phyloP scores from a whole-genome alignment of 30 jellyfish, hydroid and myxozoan genomes.

The Mastigias papua region DNA sequence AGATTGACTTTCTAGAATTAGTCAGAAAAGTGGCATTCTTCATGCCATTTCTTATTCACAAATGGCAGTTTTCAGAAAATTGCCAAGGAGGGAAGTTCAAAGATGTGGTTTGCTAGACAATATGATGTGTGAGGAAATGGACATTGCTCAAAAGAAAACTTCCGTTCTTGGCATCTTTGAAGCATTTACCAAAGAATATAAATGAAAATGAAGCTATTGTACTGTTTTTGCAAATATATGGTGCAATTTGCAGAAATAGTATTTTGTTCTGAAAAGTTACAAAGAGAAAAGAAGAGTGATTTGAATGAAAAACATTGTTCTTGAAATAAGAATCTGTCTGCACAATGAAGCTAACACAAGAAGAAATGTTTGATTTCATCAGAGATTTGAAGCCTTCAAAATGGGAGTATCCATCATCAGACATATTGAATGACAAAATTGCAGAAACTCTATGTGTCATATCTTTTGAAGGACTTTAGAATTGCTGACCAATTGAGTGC shows the following conservation, averaged over 20 bases:
- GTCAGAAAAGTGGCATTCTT: neutral
- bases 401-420: neutral
- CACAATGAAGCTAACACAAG: neutral
- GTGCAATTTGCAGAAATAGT: neutral
- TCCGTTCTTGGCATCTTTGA: neutral
- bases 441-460: too few relatives aligned
- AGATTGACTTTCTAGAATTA: neutral
- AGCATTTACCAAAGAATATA: neutral
- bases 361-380: neutral
- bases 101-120: neutral
- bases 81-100: slow-evolving; percentile 17
- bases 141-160: neutral
- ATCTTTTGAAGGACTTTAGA: neutral
- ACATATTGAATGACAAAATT: neutral
- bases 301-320: neutral
- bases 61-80: neutral
- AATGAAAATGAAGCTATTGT: neutral
- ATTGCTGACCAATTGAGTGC: neutral
- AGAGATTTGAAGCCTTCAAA: neutral
- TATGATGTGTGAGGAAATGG: neutral
- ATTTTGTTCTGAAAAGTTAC: neutral
- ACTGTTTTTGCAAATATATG: neutral
- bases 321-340: neutral
- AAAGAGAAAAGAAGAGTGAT: too few relatives aligned
- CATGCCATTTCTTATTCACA: neutral